Evolutionary conservation across 2,888 invertebrate genomes (phyloP).

Genomic region (Nycteola revayana): DNA sequence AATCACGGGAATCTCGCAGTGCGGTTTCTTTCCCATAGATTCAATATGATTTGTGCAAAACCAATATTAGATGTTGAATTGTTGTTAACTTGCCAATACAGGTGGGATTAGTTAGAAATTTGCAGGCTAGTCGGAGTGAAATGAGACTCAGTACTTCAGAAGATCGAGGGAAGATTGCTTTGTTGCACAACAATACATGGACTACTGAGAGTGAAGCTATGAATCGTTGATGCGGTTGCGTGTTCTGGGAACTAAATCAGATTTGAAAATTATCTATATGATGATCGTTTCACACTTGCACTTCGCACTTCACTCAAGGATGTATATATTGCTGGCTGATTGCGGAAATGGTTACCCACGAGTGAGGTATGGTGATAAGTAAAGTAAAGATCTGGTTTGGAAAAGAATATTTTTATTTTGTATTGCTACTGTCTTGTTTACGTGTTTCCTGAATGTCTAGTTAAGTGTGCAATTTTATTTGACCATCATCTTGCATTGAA

Average conservation of each 20-base stretch:
- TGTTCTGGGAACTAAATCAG: conserved; percentile 71
- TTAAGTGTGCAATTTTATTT: conserved; percentile 29
- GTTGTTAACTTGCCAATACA: conserved; percentile 61
- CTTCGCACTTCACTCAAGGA: conserved; percentile 20
- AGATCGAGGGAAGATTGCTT: conserved; percentile 71
- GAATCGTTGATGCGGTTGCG: conserved; percentile 69
- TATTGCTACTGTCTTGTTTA: no score
- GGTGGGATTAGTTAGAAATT: conserved; percentile 47
- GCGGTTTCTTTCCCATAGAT: conserved; percentile 74
- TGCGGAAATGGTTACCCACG: no score
- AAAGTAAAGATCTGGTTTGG: no score
- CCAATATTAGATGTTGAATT: conserved; percentile 69
- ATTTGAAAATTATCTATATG: conserved; percentile 62
- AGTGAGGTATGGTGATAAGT: no score
- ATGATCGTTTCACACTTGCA: conserved; percentile 43
- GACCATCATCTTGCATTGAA: conserved; percentile 61
- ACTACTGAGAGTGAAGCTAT: conserved; percentile 55
- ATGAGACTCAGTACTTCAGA: conserved; percentile 71
- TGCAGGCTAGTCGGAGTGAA: conserved; percentile 56
- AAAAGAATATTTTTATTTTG: no score
- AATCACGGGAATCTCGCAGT: conserved; percentile 68
- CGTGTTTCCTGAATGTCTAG: conserved; percentile 25
- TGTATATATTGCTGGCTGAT: conserved; percentile 18
- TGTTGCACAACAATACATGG: conserved; percentile 66
- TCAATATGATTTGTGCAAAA: conserved; percentile 71